Conservation (phyloP, 2,797 vertebrate genomes). For the Pipistrellus kuhlii region DNA sequence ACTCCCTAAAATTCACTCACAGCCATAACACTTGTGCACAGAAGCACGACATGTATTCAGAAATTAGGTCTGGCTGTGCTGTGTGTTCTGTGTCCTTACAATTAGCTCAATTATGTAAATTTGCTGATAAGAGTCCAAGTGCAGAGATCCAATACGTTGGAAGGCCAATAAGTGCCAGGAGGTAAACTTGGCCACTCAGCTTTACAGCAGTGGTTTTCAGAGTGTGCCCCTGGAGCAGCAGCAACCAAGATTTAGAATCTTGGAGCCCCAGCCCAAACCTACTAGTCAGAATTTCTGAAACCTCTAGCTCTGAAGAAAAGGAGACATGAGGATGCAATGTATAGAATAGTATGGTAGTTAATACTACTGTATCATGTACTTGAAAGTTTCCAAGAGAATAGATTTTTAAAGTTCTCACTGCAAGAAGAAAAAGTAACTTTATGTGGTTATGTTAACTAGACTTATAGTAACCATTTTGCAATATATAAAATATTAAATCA, state of each 20-base stretch:
- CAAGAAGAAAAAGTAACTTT: background rate
- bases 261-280: background rate
- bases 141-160: background rate
- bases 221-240: background rate
- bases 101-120: background rate
- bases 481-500: background rate
- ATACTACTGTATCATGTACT: background rate
- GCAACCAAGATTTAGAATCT: background rate
- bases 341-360: background rate
- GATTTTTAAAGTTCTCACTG: background rate
- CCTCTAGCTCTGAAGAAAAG: background rate
- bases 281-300: conserved; percentile 7
- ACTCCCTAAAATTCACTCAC: background rate
- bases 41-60: background rate
- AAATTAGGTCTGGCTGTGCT: background rate
- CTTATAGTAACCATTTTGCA: background rate
- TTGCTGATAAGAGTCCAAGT: background rate
- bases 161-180: background rate
- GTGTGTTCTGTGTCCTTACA: no score
- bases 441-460: background rate
- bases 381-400: background rate
- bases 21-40: background rate
- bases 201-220: background rate
- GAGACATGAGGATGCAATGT: background rate
- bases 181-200: background rate